A percentile compares a stretch with the other conserved stretches of the same genome.
Evolutionary conservation across 2,888 invertebrate species (phyloP).

Genomic region (Rotaria magnacalcarata): DNA sequence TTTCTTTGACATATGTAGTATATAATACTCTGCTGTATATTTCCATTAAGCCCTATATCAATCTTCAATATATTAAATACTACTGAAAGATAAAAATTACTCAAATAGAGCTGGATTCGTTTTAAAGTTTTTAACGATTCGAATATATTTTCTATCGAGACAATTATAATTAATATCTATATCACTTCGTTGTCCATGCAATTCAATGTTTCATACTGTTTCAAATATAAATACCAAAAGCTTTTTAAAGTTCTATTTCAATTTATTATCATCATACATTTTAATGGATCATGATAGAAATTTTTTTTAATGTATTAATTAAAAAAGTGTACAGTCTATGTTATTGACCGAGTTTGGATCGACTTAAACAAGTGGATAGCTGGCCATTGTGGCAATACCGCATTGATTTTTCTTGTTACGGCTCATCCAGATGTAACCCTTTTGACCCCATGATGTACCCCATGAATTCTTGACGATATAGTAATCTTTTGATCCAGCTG

Average conservation of each 20-base stretch:
- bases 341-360: not conserved
- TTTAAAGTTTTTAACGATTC: too few relatives aligned
- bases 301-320: not conserved
- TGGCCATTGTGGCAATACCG: not conserved
- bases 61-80: too few relatives aligned
- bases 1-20: too few relatives aligned
- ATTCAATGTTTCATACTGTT: too few relatives aligned
- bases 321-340: not conserved
- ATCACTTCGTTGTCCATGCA: too few relatives aligned
- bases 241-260: not conserved
- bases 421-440: constrained; percentile 19
- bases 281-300: not conserved
- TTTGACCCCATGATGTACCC: constrained; percentile 39
- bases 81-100: too few relatives aligned
- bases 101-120: too few relatives aligned
- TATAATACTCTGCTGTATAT: too few relatives aligned
- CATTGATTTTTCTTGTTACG: constrained; percentile 6
- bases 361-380: not conserved
- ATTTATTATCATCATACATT: not conserved
- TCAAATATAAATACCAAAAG: too few relatives aligned
- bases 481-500: not conserved
- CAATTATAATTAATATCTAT: too few relatives aligned
- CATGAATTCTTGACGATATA: constrained; percentile 42
- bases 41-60: too few relatives aligned
- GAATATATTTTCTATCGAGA: too few relatives aligned